Base-by-base conservation (phyloP, 2,113 vertebrate species). In the Mastomys coucha region DNA sequence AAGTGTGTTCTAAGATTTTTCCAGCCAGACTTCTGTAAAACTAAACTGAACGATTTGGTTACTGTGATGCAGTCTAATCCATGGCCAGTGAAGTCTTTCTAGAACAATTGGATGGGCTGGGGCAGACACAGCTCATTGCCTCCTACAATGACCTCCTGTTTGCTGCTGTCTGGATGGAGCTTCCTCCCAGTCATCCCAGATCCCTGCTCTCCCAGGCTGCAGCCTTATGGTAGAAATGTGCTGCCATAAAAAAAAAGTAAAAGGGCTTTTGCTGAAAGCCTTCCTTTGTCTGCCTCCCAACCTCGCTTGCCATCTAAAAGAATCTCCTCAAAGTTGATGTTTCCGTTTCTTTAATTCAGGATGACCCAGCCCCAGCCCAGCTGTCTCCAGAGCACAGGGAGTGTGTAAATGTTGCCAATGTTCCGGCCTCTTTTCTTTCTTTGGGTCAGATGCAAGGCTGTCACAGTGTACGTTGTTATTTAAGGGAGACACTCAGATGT, bases 331-430 rank as follows among this genome's bases (percentile, higher is more conserved):
- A 98, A 98, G 98, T 98, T 98, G 98, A 98, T 98, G 98, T 98
- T 99, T 99, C 98, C 98, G 98, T 98, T 98, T 97, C 97, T 98
- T 98, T 98, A 98, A 98, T 98, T 98, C 98, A 1, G 96, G 98
- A 98, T 98, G 98, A 98, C 98, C 98, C 97, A 98, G 97, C 97
- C 98, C 97, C 97, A 96, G 97, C 97, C 98, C 99, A 99, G 99
- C 99, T 98, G 98, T 98, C 98, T 97, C 97, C 98, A 96, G 93
- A 98, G 98, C 98, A 97, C 97, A 97, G 98, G 97, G 93, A 31
- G 95, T 98, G 97, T 91, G 97, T 58, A 69, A 98, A 98, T 98
- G 97, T 98, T 98, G 98, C 97, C 98, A 98, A 97, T 98, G 97
- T 97, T 98, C 98, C 95, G 8, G 97, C 97, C 97, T 97, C 98